These are phyloP conservation scores for Anthrax anthrax DNA, from an alignment of 2,888 invertebrate species.

Conservation along the genomic window DNA sequence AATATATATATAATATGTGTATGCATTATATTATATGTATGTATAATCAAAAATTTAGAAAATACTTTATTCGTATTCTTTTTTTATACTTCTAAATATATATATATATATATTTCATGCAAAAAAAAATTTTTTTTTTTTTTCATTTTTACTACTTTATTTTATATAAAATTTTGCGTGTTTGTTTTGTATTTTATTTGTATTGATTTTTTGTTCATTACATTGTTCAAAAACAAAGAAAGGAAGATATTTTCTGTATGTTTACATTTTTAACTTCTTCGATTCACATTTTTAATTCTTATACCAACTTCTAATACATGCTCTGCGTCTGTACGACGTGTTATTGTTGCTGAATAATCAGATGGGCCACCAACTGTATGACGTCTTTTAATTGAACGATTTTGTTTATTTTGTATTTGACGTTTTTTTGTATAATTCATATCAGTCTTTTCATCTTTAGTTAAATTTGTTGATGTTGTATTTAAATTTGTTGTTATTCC, in stretches of 20 bases:
- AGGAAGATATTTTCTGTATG: no score
- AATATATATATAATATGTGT: neutral
- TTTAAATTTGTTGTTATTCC: constrained; percentile 9
- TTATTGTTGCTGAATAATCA: constrained; percentile 40
- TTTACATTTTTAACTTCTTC: neutral
- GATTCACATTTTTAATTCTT: constrained; percentile 25
- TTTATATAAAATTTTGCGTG: no score
- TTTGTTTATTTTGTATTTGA: constrained; percentile 38
- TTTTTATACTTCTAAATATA: no score
- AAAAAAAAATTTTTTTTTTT: neutral
- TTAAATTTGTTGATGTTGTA: constrained; percentile 31
- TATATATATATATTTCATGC: neutral
- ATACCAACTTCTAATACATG: constrained; percentile 32
- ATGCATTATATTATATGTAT: neutral
- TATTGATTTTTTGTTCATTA: neutral
- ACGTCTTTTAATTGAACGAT: constrained; percentile 63
- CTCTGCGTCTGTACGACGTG: constrained; percentile 17
- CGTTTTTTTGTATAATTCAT: constrained; percentile 63
- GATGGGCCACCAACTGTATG: constrained; percentile 91
- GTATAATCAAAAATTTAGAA: neutral
- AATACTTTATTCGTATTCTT: neutral
- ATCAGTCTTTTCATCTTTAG: constrained; percentile 64
- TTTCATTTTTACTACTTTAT: neutral
- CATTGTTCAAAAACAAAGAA: no score
- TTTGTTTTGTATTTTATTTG: neutral